These are phyloP conservation scores for Eubucco bourcierii DNA, from an alignment of 2,113 vertebrate genomes.

Conservation along the genomic window DNA sequence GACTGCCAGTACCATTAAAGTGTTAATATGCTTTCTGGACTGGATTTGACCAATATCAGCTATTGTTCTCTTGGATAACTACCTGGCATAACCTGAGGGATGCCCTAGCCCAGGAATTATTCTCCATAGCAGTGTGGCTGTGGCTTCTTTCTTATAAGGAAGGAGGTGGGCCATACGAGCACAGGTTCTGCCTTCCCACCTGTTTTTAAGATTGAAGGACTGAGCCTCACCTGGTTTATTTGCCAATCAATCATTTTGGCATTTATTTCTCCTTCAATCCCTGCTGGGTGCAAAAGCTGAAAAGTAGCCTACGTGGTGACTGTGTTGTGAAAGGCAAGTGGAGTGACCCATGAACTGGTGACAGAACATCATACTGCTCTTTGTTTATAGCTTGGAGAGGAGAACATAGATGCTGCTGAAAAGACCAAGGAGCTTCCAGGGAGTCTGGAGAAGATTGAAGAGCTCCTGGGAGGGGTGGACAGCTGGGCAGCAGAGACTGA, in stretches of 20 bases:
- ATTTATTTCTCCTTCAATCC: not conserved
- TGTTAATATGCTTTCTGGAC: not conserved
- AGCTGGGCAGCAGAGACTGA: slow-evolving; percentile 61
- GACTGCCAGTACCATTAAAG: not conserved
- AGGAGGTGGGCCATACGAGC: not conserved
- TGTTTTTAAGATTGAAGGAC: not conserved
- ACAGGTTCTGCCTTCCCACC: not conserved
- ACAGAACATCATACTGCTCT: not conserved
- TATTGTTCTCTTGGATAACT: not conserved
- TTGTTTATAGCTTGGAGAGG: slow-evolving; percentile 49
- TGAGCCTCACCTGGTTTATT: not conserved
- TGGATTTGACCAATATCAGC: not conserved
- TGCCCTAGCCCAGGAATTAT: not conserved
- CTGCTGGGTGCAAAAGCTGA: not conserved
- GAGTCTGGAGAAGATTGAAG: slow-evolving; percentile 51
- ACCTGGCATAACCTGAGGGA: not conserved
- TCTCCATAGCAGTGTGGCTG: not conserved
- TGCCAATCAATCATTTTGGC: not conserved
- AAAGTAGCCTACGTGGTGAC: not conserved
- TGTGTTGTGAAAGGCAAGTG: not conserved
- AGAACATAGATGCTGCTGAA: slow-evolving; percentile 5
- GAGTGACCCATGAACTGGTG: not conserved
- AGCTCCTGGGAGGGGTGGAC: slow-evolving; percentile 34
- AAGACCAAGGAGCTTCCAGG: not conserved
- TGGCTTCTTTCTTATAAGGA: not conserved